Conservation (phyloP, 2,113 vertebrate genomes). For the Cervus canadensis region DNA sequence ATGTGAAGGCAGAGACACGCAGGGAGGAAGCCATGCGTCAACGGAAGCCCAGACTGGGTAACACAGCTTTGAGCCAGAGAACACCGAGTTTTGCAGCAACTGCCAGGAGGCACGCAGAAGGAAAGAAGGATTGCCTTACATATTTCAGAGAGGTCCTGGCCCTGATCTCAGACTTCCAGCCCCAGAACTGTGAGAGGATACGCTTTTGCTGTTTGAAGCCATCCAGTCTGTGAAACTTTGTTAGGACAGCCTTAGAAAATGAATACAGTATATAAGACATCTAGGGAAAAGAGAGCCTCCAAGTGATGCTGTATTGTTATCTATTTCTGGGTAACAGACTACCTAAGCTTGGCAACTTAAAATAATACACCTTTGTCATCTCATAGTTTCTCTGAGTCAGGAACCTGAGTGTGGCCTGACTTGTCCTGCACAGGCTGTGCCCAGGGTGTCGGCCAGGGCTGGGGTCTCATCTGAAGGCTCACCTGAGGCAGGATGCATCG, state of each 20-base stretch:
- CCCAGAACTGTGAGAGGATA: background rate
- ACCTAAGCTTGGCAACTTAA: background rate
- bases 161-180: background rate
- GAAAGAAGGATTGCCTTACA: background rate
- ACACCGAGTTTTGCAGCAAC: rapidly evolving
- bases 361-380: background rate
- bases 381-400: background rate
- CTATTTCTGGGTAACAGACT: background rate
- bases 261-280: background rate
- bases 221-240: background rate
- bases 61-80: rapidly evolving
- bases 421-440: background rate
- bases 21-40: rapidly evolving
- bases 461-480: background rate
- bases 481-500: rapidly evolving
- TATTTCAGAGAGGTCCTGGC: background rate
- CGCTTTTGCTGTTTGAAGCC: background rate
- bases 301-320: background rate
- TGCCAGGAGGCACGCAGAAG: background rate
- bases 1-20: background rate
- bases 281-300: background rate
- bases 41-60: no score
- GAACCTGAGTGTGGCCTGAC: background rate
- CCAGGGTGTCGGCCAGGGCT: rapidly evolving
- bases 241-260: background rate